Evolutionary conservation across 2,888 invertebrate genomes (phyloP).

Genomic region (Cephus sareptanus): DNA sequence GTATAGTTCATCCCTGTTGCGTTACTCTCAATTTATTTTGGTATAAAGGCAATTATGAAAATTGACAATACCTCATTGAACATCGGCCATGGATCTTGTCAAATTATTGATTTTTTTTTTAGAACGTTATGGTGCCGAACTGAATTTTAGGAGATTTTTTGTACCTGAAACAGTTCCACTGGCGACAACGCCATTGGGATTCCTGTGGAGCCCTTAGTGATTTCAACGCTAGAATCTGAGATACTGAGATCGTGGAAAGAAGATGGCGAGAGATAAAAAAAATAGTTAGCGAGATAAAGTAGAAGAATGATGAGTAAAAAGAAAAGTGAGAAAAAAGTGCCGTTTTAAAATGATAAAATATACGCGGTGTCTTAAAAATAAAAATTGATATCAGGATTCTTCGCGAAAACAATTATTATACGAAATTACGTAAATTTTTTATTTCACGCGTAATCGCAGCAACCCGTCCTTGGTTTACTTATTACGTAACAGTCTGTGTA

Average conservation of each 20-base stretch:
- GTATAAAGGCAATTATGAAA: constrained; percentile 1
- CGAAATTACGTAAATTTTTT: not conserved
- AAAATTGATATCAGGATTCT: not conserved
- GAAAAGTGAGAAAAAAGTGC: not conserved
- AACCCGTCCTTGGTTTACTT: not conserved
- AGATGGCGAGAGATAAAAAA: not conserved
- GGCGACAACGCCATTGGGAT: not conserved
- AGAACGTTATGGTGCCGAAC: not conserved
- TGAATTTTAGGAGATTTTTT: not conserved
- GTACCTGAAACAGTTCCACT: not conserved
- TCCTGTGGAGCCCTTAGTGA: not conserved
- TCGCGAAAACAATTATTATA: not conserved
- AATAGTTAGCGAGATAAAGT: not conserved
- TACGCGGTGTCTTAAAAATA: not conserved
- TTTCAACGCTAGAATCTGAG: not conserved
- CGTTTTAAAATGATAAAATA: not conserved
- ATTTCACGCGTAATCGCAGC: not conserved
- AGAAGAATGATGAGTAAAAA: not conserved
- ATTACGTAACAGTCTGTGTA: not conserved
- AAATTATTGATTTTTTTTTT: not conserved
- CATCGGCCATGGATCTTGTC: not conserved
- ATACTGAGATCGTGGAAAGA: not conserved
- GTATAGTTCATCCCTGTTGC: not conserved
- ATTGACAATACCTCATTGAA: not conserved
- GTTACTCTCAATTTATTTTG: not conserved